Base-by-base conservation (phyloP, 2,888 invertebrate species). In the Dasypolia templi region DNA sequence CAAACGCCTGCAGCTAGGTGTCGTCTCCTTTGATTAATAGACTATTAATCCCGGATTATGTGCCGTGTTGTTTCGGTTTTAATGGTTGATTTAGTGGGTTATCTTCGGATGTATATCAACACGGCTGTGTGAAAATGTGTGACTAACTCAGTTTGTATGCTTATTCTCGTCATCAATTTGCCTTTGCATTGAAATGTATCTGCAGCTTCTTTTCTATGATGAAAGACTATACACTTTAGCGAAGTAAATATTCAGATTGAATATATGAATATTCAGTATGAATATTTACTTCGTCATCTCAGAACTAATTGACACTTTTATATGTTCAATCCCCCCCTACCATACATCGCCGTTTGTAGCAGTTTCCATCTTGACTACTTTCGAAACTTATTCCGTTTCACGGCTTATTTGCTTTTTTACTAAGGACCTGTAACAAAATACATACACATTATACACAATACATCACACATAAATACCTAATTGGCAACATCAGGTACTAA, bases 11-110 rank as follows among this genome's bases (percentile, higher is more conserved):
- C 82, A 86, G 89, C 88, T 89, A 84, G 86, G 82, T 90, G 91
- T 92, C 92, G 87, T 88, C 83, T 82, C 78, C 81, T 79, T 88
- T 92, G 92, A 93, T 91, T 92, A 93, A 93, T 93, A 85, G 90
- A 76, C 82, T 89, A 92, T 91, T 93, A 91, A 93, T 92, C 91
- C 89, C 82, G 88, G 90, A 92, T 93, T 91, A 91, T 89, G 88
- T 88, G 83, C 77, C 75, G 79, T 84, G 88, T 87, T 89, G 88
- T 88, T 88, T 88, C 75, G 86, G 84, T 84, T 88, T 88, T 81
- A 86, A 82, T 84, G 72, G 74, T 86, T 87, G 87, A 89, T 91
- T 88, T 89, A 87, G 79, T 80, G 80, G 71, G 63, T 58, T 83
- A 79, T 79, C 81, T 77, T 73, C 74, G 63, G 63, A 83, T 77